Evolutionary conservation across 2,888 invertebrate genomes (phyloP).

Genomic region (Eupsilia transversa): DNA sequence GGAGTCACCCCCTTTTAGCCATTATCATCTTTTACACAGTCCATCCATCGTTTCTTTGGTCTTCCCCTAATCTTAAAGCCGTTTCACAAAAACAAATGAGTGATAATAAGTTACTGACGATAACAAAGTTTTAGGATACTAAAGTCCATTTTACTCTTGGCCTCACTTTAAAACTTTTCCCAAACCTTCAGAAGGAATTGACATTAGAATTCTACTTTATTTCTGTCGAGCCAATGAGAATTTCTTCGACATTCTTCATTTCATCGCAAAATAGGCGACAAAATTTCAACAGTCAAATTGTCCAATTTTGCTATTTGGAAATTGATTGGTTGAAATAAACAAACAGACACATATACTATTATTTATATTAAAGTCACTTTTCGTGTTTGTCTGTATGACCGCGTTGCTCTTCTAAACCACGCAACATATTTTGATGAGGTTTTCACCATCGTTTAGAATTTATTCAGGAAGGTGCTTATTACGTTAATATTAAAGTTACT

Average conservation of each 20-base stretch:
- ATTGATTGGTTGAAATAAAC: not conserved
- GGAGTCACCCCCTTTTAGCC: no score
- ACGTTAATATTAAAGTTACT: no score
- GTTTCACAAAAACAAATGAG: not conserved
- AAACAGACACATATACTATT: no score
- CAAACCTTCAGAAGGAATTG: not conserved
- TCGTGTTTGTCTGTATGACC: no score
- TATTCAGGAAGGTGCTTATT: no score
- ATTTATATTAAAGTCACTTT: no score
- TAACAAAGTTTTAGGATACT: not conserved
- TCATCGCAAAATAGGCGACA: conserved; percentile 9
- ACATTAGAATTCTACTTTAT: conserved; percentile 14
- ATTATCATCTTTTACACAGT: no score
- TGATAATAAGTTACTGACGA: not conserved
- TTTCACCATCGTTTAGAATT: no score
- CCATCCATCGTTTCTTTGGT: no score
- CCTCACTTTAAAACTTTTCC: not conserved
- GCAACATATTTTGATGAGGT: no score
- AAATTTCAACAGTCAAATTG: conserved; percentile 18
- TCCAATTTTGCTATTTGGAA: not conserved
- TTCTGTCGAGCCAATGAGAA: conserved; percentile 3
- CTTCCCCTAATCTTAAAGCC: no score
- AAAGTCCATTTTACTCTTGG: not conserved
- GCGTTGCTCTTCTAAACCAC: no score
- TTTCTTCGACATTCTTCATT: conserved; percentile 28